Evolutionary conservation across 2,797 vertebrate species (phyloP).

Genomic region (Anolis apletophallus): DNA sequence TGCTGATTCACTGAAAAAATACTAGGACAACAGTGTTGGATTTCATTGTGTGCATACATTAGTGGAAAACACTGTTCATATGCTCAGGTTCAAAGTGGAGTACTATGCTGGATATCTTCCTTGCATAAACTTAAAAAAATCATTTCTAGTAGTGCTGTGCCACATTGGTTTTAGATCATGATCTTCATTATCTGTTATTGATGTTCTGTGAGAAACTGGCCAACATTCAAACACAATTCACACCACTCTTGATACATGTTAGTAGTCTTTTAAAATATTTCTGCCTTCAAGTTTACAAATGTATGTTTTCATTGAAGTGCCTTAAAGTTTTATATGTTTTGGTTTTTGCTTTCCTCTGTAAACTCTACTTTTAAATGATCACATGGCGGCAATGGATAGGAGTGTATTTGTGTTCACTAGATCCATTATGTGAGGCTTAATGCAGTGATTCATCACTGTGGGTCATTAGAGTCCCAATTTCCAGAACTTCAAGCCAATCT

Average conservation of each 20-base stretch:
- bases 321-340: not conserved
- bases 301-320: not conserved
- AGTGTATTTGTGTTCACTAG: no score
- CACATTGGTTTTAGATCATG: not conserved
- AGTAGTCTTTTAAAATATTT: not conserved
- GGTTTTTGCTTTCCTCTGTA: not conserved
- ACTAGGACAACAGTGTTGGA: no score
- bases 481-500: no score
- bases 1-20: not conserved
- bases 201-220: not conserved
- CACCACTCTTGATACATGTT: not conserved
- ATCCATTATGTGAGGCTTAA: no score
- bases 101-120: no score
- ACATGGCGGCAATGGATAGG: not conserved
- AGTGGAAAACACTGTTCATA: no score
- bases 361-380: not conserved
- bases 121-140: no score
- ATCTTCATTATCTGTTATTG: not conserved
- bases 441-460: no score
- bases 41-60: no score
- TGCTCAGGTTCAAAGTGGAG: no score
- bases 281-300: not conserved
- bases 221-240: not conserved
- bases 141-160: no score
- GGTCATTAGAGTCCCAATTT: no score